Percentiles rank a stretch among this genome's conserved stretches.
phyloP scores from a whole-genome alignment of 2,113 vertebrate genomes.

The Labeo rohita region DNA sequence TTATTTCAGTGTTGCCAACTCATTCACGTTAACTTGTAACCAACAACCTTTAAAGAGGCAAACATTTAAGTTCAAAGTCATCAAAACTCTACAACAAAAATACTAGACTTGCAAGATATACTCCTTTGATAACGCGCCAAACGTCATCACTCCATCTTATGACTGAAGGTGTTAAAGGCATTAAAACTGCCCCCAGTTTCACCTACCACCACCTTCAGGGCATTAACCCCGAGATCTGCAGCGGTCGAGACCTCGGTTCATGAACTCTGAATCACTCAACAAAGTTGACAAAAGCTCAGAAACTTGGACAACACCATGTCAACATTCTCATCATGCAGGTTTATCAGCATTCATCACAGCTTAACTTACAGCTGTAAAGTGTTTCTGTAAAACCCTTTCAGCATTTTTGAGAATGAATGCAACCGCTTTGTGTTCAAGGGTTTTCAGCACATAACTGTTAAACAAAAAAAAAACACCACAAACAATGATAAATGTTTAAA shows the following conservation, averaged over 20 bases:
- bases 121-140: neutral
- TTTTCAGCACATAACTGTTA: neutral
- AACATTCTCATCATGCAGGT: neutral
- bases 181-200: neutral
- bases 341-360: neutral
- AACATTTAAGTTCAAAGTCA: neutral
- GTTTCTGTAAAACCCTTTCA: neutral
- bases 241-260: neutral
- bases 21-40: neutral
- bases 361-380: neutral
- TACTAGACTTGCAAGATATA: too few species aligned
- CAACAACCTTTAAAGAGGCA: neutral
- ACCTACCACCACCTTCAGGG: neutral
- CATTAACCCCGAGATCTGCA: neutral
- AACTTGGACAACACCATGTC: too few species aligned
- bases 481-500: slow-evolving; percentile 42
- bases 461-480: neutral
- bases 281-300: neutral
- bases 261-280: neutral
- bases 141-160: neutral
- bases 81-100: neutral
- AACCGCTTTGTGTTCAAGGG: neutral
- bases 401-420: neutral
- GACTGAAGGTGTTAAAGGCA: neutral
- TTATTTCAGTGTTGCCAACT: neutral